Conservation (phyloP, 2,888 invertebrate species). For the Erebia epiphron region DNA sequence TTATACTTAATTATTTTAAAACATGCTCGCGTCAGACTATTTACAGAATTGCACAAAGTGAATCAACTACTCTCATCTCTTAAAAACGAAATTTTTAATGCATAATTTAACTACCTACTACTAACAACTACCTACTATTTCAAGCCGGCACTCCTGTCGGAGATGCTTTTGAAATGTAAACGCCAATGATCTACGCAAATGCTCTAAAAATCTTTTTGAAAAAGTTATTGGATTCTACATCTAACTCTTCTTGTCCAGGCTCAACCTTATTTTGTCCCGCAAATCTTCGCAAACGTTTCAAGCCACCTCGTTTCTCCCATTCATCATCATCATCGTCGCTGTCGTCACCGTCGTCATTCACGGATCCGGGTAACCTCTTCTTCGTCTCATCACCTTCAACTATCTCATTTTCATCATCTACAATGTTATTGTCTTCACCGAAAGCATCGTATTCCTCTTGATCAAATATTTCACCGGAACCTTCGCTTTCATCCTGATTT, state of each 20-base stretch:
- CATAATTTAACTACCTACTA: conserved; percentile 36
- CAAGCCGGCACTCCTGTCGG: conserved; percentile 54
- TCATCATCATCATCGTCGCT: conserved; percentile 35
- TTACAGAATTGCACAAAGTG: conserved; percentile 82
- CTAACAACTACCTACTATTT: conserved; percentile 46
- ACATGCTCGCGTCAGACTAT: conserved; percentile 55
- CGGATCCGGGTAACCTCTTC: conserved; percentile 31
- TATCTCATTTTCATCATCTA: conserved; percentile 35
- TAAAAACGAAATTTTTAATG: conserved; percentile 33
- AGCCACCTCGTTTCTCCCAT: conserved; percentile 30
- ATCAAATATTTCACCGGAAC: conserved; percentile 35
- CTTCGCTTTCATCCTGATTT: conserved; percentile 40
- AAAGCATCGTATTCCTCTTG: conserved; percentile 32
- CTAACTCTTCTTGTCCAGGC: conserved; percentile 27
- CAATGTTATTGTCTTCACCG: conserved; percentile 25
- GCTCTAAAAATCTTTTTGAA: conserved; percentile 56
- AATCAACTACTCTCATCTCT: conserved; percentile 45
- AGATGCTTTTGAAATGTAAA: conserved; percentile 53
- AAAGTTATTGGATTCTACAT: conserved; percentile 43
- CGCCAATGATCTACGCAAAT: conserved; percentile 49
- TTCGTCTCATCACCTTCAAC: conserved; percentile 41
- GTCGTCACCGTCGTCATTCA: conserved; percentile 32
- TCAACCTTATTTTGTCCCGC: conserved; percentile 29
- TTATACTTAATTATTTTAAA: conserved; percentile 39
- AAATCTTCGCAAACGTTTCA: conserved; percentile 32